These are phyloP conservation scores for Elymnias hypermnestra DNA, from an alignment of 1,140 invertebrate species.

Conservation along the genomic window DNA sequence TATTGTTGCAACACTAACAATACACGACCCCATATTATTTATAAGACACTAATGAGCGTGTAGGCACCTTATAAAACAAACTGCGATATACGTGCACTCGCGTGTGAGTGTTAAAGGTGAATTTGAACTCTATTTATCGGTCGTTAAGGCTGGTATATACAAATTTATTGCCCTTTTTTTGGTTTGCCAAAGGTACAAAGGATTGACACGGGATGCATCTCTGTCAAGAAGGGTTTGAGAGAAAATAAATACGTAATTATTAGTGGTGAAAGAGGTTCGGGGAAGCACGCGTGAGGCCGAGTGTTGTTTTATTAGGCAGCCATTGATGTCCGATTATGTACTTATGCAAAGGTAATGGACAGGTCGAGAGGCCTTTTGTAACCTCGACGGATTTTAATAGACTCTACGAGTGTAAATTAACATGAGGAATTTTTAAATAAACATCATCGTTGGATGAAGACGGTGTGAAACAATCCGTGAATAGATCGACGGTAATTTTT, in stretches of 20 bases:
- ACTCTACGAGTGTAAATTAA: conserved; percentile 4
- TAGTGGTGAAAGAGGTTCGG: conserved; percentile 29
- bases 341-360: conserved; percentile 7
- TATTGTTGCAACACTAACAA: conserved; percentile 51
- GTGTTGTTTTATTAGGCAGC: conserved; percentile 34
- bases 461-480: too few species aligned
- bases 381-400: background rate
- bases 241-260: conserved; percentile 57
- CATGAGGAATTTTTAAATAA: conserved; percentile 3
- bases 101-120: conserved; percentile 1
- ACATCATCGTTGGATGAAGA: background rate
- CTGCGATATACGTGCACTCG: too few species aligned
- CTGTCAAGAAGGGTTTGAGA: conserved; percentile 42
- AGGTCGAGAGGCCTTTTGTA: background rate
- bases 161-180: conserved; percentile 1
- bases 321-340: conserved; percentile 20
- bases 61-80: conserved; percentile 43
- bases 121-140: conserved; percentile 21
- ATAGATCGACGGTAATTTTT: too few species aligned
- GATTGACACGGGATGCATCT: conserved; percentile 50
- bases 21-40: conserved; percentile 37
- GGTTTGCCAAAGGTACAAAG: conserved; percentile 30
- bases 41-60: conserved; percentile 54
- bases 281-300: conserved; percentile 30
- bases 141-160: background rate